These are phyloP conservation scores for Pteronotus mesoamericanus DNA, from an alignment of 2,797 vertebrate genomes.

Conservation along the genomic window DNA sequence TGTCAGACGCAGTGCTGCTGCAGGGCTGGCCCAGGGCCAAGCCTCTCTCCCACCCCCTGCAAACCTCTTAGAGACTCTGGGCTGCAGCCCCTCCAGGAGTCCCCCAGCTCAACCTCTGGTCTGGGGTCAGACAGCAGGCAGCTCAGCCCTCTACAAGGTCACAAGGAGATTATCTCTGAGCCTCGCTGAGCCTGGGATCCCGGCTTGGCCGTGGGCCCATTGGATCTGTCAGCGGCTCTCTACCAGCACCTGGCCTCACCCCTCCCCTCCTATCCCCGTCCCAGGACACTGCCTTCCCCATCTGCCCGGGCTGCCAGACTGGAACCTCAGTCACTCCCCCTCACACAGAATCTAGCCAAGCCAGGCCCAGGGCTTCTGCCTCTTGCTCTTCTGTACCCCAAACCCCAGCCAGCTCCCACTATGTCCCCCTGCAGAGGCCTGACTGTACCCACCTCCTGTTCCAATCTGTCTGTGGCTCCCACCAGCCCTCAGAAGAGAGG, in stretches of 20 bases:
- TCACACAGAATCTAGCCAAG: not conserved
- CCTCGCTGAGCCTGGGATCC: conserved; percentile 51
- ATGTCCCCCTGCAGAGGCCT: not conserved
- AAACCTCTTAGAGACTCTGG: conserved; percentile 77
- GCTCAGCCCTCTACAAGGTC: conserved; percentile 65
- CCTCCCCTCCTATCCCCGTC: not conserved
- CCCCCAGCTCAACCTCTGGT: not conserved
- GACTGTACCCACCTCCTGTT: not conserved
- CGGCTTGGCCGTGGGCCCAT: conserved; percentile 46
- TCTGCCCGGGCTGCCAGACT: not conserved
- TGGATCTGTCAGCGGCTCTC: conserved; percentile 28
- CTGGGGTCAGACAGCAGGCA: conserved; percentile 57
- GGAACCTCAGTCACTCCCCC: not conserved
- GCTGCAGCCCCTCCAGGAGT: not conserved
- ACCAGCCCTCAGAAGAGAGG: not conserved
- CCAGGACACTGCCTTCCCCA: not conserved
- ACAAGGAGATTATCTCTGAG: conserved; percentile 70
- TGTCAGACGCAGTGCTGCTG: conserved; percentile 55
- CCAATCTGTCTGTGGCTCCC: not conserved
- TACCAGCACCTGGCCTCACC: not conserved
- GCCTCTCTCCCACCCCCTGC: conserved; percentile 50
- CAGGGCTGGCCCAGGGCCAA: conserved; percentile 67
- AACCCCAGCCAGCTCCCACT: not conserved
- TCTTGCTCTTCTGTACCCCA: not conserved
- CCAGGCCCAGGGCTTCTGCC: not conserved